Evolutionary conservation across 2,888 invertebrate species (phyloP), one percentile per base, ranked within the genome.

Genomic region (Nemurella pictetii): DNA sequence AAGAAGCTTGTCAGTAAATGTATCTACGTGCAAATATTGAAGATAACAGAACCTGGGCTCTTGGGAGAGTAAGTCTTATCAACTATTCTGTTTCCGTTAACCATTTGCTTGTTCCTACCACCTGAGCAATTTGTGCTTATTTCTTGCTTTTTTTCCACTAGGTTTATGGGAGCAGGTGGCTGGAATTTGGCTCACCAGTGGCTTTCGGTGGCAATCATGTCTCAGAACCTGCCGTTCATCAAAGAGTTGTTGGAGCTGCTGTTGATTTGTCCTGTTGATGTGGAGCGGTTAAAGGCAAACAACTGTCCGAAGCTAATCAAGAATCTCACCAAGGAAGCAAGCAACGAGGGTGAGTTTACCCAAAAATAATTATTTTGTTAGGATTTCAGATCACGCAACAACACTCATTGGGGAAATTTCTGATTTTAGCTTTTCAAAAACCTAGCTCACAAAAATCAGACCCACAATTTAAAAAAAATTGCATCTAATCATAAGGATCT

Each of bases 1-100:
- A 97, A 96, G 90, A 98, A 98, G 91, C 92, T 98, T 87, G 98
- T 98, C 84, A 97, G 97, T 88, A 97, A 97, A 92, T 98, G 98
- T 91, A 96, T 98, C 89, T 98, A 98, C 89, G 95, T 98, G 88
- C 96, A 98, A 90, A 98, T 98, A 89, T 91, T 98, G 85, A 96
- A 96, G 90, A 95, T 95, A 86, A 97, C 98, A 15, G 94, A 95
- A 89, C 94, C 95, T 5, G 95, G 96, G 87, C 92, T 98, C 86
- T 92, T 98, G 84, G 95, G 95, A 86, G 94, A 95, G 93, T 94
- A 90, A 93, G 93, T 92, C 89, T n/a, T n/a, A n/a, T 78, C 30
- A 2, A 72, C 12, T 75, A 30, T 32, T 32, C 3, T n/a, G 9
- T 32, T 32, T 32, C 32, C 32, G n/a, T n/a, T n/a, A n/a, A n/a